Evolutionary conservation across 1,140 invertebrate species (phyloP), one percentile per base, ranked within the genome.

Genomic region (Drosophila nebulosa): DNA sequence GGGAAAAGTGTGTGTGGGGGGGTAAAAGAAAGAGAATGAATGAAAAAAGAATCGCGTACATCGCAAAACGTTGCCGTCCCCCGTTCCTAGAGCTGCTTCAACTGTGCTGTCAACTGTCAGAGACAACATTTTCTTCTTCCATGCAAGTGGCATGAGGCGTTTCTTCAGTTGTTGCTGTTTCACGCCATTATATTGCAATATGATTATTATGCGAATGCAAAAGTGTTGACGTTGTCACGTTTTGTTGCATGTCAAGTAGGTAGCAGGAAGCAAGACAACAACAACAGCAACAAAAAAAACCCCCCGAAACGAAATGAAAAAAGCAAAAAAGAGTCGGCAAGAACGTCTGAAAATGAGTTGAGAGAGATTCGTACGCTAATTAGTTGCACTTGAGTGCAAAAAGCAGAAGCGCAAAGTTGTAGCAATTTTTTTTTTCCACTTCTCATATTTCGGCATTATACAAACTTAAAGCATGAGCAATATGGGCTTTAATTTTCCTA

Each of bases 151-250:
- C 71, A 50, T 27, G 24, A 18, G 27, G 27, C 18, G 32, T 36
- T 65, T 39, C 74, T 65, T 75, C 58, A 71, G 51, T 70, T 69
- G 62, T 74, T 72, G 79, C 74, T 78, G 74, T 75, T 78, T 81
- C 78, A 74, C 83, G 70, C 80, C 83, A 85, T 85, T 85, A 85
- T 88, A 75, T 81, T 73, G 81, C 83, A 85, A 85, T 85, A 85
- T 86, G 83, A 81, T 86, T 86, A 86, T 86, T 86, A 88, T 88
- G 83, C 78, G 83, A 88, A 71, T 71, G 67, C 83, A 70, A 78
- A 74, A 86, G 81, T 88, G 81, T 86, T 88, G 81, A 69, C 83
- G 83, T 69, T 78, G 81, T 86, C 83, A 88, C 83, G 83, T 88
- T 86, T 78, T 77, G 64, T 73, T 68, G 70, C 81, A 72, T 86